A percentile compares a stretch with the other conserved stretches of the same genome.
Conservation (phyloP, 2,797 vertebrate species). For the Adrianichthys oophorus region DNA sequence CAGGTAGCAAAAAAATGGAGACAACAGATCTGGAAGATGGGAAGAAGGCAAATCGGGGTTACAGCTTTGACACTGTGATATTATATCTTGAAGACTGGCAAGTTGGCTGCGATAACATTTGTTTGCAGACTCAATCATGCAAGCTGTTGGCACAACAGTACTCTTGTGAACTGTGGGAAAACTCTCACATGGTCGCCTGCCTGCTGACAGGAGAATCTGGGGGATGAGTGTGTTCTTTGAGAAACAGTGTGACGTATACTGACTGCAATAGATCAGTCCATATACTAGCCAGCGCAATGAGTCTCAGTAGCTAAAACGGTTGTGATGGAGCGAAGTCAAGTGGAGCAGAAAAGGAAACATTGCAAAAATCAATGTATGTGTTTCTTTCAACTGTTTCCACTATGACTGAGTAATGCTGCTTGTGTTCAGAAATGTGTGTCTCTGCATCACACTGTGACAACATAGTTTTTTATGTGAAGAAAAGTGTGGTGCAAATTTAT, state of each 20-base stretch:
- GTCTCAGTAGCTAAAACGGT: slow-evolving; percentile 68
- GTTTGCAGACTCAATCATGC: slow-evolving; percentile 39
- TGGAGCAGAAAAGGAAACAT: slow-evolving; percentile 34
- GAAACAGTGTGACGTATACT: slow-evolving; percentile 46
- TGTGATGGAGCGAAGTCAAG: slow-evolving; percentile 25
- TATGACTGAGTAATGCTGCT: slow-evolving; percentile 33
- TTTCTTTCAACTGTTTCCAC: slow-evolving; percentile 36
- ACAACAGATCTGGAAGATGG: slow-evolving; percentile 34
- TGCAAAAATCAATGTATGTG: slow-evolving; percentile 14
- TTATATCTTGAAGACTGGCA: slow-evolving; percentile 15
- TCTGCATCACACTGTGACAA: slow-evolving; percentile 5
- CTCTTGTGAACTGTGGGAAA: slow-evolving; percentile 64
- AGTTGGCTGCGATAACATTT: slow-evolving; percentile 22
- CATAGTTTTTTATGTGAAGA: background rate
- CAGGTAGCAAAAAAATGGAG: slow-evolving; percentile 31
- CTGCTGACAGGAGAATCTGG: slow-evolving; percentile 23
- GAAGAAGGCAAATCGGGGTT: slow-evolving; percentile 49
- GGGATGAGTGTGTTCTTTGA: slow-evolving; percentile 48
- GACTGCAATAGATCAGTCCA: slow-evolving; percentile 38
- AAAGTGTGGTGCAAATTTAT: background rate
- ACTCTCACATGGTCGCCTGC: slow-evolving; percentile 52
- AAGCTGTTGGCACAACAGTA: slow-evolving; percentile 60
- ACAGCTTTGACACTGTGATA: slow-evolving; percentile 27
- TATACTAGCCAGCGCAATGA: slow-evolving; percentile 58
- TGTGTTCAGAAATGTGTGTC: slow-evolving; percentile 18